Percentiles rank a stretch among this genome's conserved stretches.
Evolutionary conservation across 1,140 invertebrate genomes (phyloP).

Genomic region (Helicorthomorpha holstii): DNA sequence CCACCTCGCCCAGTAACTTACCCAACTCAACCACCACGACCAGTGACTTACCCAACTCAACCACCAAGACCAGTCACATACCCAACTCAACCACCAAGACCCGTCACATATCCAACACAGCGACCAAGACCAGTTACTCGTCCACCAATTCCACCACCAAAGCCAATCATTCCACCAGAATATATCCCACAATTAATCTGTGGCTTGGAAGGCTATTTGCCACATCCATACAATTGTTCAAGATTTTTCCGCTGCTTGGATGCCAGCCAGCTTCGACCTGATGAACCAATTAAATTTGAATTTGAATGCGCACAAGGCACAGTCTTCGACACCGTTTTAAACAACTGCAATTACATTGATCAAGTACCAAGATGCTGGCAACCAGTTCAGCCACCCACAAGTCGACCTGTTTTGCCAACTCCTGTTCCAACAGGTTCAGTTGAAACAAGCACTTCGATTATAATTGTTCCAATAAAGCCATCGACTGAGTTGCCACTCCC

Average conservation of each 20-base stretch:
- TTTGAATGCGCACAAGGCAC: background rate
- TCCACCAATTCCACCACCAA: background rate
- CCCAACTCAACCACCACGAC: background rate
- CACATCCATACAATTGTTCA: background rate
- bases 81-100: background rate
- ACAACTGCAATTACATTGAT: background rate
- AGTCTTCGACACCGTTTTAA: background rate
- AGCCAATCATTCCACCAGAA: background rate
- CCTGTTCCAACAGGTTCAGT: background rate
- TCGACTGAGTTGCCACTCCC: slow-evolving; percentile 1
- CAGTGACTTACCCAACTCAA: background rate
- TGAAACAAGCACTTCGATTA: background rate
- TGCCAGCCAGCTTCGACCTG: background rate
- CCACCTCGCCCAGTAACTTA: background rate
- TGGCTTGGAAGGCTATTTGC: background rate
- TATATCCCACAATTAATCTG: background rate
- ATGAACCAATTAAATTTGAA: background rate
- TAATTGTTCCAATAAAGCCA: background rate
- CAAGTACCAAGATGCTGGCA: background rate
- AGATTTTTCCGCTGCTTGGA: background rate
- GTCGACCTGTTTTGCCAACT: background rate
- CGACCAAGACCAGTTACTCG: background rate
- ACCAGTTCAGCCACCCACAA: background rate
- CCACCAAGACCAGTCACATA: background rate
- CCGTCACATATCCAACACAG: background rate